Conservation (phyloP, 2,797 vertebrate species). For the Schizopygopsis pylzovi region DNA sequence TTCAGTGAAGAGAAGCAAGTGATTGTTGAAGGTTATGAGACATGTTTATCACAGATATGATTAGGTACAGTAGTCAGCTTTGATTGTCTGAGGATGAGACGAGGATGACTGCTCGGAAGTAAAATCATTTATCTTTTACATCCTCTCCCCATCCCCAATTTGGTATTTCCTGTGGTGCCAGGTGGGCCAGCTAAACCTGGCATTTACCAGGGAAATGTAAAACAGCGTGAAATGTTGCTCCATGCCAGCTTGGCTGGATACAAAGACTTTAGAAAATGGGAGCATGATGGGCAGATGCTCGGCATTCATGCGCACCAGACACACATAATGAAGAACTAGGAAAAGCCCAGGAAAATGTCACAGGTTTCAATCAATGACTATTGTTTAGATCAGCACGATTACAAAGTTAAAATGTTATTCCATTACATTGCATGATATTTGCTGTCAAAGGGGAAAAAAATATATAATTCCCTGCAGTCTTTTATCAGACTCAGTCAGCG, state of each 20-base stretch:
- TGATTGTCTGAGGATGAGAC: conserved; percentile 36
- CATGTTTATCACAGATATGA: conserved; percentile 57
- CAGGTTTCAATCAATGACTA: neutral
- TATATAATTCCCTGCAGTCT: conserved; percentile 7
- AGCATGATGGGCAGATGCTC: conserved; percentile 34
- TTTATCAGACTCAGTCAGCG: conserved; percentile 8
- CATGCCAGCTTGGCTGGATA: conserved; percentile 48
- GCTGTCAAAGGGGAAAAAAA: neutral
- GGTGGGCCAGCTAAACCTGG: conserved; percentile 46
- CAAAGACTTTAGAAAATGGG: conserved; percentile 33
- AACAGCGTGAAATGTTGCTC: conserved; percentile 41
- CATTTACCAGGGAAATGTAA: conserved; percentile 59
- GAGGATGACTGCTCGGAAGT: neutral
- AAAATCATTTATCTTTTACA: conserved; percentile 51
- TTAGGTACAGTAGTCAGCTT: conserved; percentile 30
- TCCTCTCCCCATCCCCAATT: conserved; percentile 31
- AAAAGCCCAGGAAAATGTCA: conserved; percentile 46
- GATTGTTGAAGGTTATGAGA: conserved; percentile 40
- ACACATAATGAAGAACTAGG: conserved; percentile 32
- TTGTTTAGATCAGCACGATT: conserved; percentile 36
- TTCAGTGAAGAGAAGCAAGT: conserved; percentile 35
- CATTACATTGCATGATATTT: conserved; percentile 31
- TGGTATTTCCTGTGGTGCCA: conserved; percentile 45
- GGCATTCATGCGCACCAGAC: conserved; percentile 28
- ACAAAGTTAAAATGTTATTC: conserved; percentile 22